These are phyloP conservation scores for Bombus sibiricus DNA, from an alignment of 1,140 invertebrate genomes.

Conservation along the genomic window DNA sequence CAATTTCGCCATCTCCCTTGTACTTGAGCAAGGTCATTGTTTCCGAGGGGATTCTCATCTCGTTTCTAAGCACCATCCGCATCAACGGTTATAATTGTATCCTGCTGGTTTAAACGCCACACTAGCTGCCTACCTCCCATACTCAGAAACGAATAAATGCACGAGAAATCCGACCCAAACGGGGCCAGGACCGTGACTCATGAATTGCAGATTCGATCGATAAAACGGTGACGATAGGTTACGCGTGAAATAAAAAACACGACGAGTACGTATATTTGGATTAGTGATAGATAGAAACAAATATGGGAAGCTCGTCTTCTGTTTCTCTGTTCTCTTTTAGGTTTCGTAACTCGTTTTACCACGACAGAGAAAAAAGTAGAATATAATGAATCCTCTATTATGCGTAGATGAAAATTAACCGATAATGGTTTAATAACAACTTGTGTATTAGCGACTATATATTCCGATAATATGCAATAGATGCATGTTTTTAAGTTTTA, in stretches of 20 bases:
- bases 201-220: conserved; percentile 27
- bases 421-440: neutral
- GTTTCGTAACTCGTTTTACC: too few relatives aligned
- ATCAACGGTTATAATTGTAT: conserved; percentile 42
- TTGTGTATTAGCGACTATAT: too few relatives aligned
- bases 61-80: conserved; percentile 25
- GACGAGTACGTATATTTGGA: too few relatives aligned
- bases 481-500: too few relatives aligned
- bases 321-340: too few relatives aligned
- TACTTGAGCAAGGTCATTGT: conserved; percentile 62
- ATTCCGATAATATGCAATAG: neutral
- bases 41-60: conserved; percentile 50
- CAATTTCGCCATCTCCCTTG: conserved; percentile 64
- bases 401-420: neutral
- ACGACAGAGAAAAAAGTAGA: too few relatives aligned
- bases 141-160: neutral
- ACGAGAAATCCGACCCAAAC: neutral
- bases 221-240: neutral
- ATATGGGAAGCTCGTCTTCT: too few relatives aligned
- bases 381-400: neutral
- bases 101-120: conserved; percentile 20
- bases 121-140: too few relatives aligned
- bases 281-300: too few relatives aligned
- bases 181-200: neutral
- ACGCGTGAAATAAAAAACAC: neutral